A percentile compares a stretch with the other conserved stretches of the same genome.
Evolutionary conservation across 2,888 invertebrate genomes (phyloP).

Genomic region (Drosophila tripunctata): DNA sequence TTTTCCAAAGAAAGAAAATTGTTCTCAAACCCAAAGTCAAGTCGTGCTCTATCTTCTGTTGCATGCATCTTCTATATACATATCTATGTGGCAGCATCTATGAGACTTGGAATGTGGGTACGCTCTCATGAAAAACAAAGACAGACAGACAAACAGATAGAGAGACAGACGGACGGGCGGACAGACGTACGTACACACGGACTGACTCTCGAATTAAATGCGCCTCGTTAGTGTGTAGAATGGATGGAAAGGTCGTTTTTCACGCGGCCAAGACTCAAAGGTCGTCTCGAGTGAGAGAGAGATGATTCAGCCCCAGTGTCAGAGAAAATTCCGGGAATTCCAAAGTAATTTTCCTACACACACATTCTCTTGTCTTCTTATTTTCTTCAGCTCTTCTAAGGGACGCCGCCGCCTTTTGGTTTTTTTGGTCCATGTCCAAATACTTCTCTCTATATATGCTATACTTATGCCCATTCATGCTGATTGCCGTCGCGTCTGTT

Average conservation of each 20-base stretch:
- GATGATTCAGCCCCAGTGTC: slow-evolving; percentile 75
- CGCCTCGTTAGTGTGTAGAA: slow-evolving; percentile 72
- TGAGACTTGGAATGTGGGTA: slow-evolving; percentile 68
- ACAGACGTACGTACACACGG: too few species aligned
- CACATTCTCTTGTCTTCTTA: slow-evolving; percentile 39
- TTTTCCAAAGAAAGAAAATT: slow-evolving; percentile 66
- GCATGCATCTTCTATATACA: slow-evolving; percentile 45
- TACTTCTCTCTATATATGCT: too few species aligned
- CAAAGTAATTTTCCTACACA: slow-evolving; percentile 61
- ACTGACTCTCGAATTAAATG: slow-evolving; percentile 56
- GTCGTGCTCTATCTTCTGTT: slow-evolving; percentile 57
- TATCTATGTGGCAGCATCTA: slow-evolving; percentile 55
- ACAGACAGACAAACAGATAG: slow-evolving; percentile 9
- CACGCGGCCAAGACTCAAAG: slow-evolving; percentile 73
- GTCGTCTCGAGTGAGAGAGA: slow-evolving; percentile 56
- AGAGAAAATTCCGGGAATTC: slow-evolving; percentile 76
- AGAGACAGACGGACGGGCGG: slow-evolving; percentile 4
- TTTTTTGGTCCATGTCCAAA: slow-evolving; percentile 7
- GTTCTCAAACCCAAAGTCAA: slow-evolving; percentile 73
- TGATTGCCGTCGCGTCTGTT: slow-evolving; percentile 68
- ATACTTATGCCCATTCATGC: slow-evolving; percentile 64
- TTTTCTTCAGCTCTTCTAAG: slow-evolving; percentile 51
- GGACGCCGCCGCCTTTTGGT: slow-evolving; percentile 31
- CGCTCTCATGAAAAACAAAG: slow-evolving; percentile 63
- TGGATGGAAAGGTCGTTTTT: slow-evolving; percentile 79